Percentiles rank a stretch among this genome's conserved stretches.
These are phyloP conservation scores for Calameuta filiformis DNA, from an alignment of 2,888 invertebrate genomes.

Conservation along the genomic window DNA sequence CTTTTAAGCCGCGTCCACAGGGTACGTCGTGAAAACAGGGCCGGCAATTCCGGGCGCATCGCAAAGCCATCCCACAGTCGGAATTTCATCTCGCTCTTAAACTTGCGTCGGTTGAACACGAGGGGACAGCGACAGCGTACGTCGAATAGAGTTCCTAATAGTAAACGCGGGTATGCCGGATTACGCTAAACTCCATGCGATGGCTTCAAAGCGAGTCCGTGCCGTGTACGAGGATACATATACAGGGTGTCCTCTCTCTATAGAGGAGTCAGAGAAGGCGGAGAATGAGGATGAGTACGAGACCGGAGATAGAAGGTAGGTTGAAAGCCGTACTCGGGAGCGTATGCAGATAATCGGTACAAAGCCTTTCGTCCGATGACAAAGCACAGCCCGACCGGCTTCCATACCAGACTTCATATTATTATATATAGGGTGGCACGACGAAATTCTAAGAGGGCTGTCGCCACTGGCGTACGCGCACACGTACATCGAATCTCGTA, in stretches of 20 bases:
- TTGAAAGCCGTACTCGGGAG: slow-evolving; percentile 49
- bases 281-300: slow-evolving; percentile 6
- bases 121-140: slow-evolving; percentile 13
- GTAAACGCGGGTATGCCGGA: slow-evolving; percentile 44
- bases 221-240: slow-evolving; percentile 33
- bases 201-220: slow-evolving; percentile 46
- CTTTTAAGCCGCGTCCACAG: no score
- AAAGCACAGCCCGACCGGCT: slow-evolving; percentile 50
- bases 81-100: no score
- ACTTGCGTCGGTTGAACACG: background rate
- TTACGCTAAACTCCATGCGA: slow-evolving; percentile 52
- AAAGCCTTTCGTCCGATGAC: slow-evolving; percentile 58
- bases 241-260: slow-evolving; percentile 35
- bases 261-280: slow-evolving; percentile 20
- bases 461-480: background rate
- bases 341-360: slow-evolving; percentile 60
- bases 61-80: no score
- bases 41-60: no score
- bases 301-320: slow-evolving; percentile 4
- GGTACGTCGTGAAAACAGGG: no score
- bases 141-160: slow-evolving; percentile 32
- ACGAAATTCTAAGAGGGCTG: slow-evolving; percentile 17
- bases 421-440: slow-evolving; percentile 42
- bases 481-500: background rate
- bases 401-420: slow-evolving; percentile 41